A percentile compares a stretch with the other conserved stretches of the same genome.
phyloP scores from a whole-genome alignment of 2,113 vertebrate species.

The Nycticorax nycticorax region DNA sequence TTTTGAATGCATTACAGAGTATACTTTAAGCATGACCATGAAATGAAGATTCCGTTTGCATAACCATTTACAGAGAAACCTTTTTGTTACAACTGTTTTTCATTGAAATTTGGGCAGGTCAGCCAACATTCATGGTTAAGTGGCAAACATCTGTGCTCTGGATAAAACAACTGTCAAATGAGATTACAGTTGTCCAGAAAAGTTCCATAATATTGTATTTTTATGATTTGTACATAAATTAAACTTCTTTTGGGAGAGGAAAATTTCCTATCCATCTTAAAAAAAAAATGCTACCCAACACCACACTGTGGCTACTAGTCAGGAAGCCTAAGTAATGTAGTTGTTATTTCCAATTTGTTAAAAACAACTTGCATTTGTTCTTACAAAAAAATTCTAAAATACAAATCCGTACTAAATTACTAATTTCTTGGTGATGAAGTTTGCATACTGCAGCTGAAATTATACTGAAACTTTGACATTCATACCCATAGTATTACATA shows the following conservation, averaged over 20 bases:
- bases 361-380: not conserved
- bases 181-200: not conserved
- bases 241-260: not conserved
- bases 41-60: not conserved
- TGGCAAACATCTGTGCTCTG: constrained; percentile 55
- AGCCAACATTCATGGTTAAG: constrained; percentile 16
- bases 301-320: not conserved
- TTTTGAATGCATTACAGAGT: not conserved
- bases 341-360: not conserved
- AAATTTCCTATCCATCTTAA: not conserved
- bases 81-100: not conserved
- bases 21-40: not conserved
- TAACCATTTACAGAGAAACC: not conserved
- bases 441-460: not conserved
- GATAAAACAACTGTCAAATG: constrained; percentile 6
- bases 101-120: not conserved
- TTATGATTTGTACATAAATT: not conserved
- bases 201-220: not conserved
- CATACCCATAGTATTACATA: not conserved
- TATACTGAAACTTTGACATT: not conserved
- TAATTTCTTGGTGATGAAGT: not conserved
- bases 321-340: not conserved
- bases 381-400: not conserved
- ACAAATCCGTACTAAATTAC: not conserved
- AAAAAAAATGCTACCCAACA: not conserved